These are phyloP conservation scores for Hozukius guyotensis DNA, from an alignment of 2,797 vertebrate genomes.

Conservation along the genomic window DNA sequence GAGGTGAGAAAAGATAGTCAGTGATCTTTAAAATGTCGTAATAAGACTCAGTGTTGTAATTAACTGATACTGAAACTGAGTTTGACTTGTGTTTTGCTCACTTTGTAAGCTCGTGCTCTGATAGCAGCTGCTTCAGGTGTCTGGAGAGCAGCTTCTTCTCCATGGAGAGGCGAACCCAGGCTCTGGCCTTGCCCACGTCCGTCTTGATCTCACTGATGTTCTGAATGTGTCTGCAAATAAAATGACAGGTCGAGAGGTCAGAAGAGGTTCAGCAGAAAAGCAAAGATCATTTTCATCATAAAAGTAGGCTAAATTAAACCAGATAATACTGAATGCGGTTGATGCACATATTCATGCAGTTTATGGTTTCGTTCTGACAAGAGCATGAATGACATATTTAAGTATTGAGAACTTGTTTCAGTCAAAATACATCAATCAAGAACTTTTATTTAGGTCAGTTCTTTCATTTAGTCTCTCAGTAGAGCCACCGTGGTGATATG, in stretches of 20 bases:
- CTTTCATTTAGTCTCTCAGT: neutral
- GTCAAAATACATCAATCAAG: neutral
- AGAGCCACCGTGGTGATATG: neutral
- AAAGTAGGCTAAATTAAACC: neutral
- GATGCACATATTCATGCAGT: neutral
- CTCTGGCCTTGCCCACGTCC: constrained; percentile 96
- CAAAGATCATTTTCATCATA: neutral
- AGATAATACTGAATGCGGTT: neutral
- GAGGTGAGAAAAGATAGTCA: neutral
- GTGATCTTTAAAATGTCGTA: neutral
- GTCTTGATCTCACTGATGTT: constrained; percentile 99
- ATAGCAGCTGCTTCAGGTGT: constrained; percentile 96
- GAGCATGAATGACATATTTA: neutral
- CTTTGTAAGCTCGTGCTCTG: constrained; percentile 96
- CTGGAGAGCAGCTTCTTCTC: constrained; percentile 98
- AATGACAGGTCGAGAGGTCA: neutral
- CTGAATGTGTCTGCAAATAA: constrained; percentile 91
- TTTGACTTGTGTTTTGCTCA: constrained; percentile 74
- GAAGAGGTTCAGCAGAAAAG: neutral
- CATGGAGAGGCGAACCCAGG: constrained; percentile 98
- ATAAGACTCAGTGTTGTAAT: neutral
- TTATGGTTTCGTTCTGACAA: neutral
- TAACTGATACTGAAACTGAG: neutral
- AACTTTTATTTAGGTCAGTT: neutral
- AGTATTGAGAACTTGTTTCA: neutral